Conservation (phyloP, 2,797 vertebrate species). For the Urocyon cinereoargenteus region DNA sequence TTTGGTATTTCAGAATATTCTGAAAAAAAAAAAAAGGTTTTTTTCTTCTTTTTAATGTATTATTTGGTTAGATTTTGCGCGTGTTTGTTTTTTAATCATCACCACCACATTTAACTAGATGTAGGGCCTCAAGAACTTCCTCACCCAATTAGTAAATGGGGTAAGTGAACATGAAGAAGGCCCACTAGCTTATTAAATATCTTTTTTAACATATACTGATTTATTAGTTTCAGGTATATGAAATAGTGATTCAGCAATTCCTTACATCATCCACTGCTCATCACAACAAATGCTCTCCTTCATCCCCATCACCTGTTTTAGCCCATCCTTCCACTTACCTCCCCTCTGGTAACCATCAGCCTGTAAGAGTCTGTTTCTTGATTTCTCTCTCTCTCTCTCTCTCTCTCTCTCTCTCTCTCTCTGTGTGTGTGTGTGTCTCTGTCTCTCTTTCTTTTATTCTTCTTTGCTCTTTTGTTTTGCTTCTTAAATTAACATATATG, state of each 20-base stretch:
- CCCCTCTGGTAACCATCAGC: neutral
- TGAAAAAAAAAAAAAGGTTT: neutral
- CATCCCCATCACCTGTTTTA: neutral
- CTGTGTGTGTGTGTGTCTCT: neutral
- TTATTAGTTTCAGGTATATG: neutral
- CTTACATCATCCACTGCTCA: neutral
- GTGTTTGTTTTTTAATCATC: neutral
- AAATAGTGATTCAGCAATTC: neutral
- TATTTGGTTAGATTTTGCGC: neutral
- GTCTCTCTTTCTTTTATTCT: neutral
- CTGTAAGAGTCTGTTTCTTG: neutral
- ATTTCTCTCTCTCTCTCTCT: neutral
- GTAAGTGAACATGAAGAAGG: neutral
- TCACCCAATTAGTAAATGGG: neutral
- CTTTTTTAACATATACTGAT: neutral
- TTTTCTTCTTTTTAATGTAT: neutral
- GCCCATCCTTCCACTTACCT: neutral
- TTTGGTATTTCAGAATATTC: neutral
- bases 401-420: neutral
- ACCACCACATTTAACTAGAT: neutral
- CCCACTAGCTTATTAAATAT: neutral
- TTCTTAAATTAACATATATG: neutral
- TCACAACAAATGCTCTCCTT: neutral
- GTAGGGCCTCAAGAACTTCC: neutral
- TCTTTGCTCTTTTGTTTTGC: neutral